Percentiles rank a stretch among this genome's conserved stretches.
Conservation (phyloP, 2,113 vertebrate species). For the Dipodomys stephensi region DNA sequence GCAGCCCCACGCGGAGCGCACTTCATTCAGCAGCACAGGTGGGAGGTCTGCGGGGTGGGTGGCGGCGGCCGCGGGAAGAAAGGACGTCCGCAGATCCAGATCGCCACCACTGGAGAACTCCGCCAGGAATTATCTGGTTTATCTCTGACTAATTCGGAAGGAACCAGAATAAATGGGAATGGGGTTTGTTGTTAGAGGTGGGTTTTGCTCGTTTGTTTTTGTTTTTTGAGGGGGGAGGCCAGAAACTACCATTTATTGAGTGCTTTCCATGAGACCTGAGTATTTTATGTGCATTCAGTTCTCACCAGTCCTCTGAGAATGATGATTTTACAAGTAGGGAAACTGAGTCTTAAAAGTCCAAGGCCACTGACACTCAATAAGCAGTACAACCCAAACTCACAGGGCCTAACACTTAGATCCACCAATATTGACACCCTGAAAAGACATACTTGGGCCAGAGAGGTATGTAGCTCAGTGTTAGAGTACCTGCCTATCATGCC, state of each 20-base stretch:
- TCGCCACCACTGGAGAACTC: background rate
- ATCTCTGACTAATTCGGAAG: slow-evolving; percentile 36
- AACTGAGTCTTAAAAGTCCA: slow-evolving; percentile 37
- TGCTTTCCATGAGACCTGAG: background rate
- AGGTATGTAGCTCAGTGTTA: background rate
- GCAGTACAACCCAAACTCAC: background rate
- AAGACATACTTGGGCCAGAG: background rate
- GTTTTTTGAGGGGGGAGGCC: background rate
- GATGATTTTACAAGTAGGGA: slow-evolving; percentile 48
- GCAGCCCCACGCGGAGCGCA: slow-evolving; percentile 32
- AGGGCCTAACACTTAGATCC: background rate
- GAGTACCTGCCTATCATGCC: background rate
- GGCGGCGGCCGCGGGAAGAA: slow-evolving; percentile 9
- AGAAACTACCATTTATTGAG: slow-evolving; percentile 33
- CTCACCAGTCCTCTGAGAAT: background rate
- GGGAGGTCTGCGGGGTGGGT: slow-evolving; percentile 42
- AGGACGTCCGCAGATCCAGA: slow-evolving; percentile 9
- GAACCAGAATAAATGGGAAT: slow-evolving; percentile 19
- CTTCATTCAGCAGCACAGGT: slow-evolving; percentile 57
- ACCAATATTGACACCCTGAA: background rate
- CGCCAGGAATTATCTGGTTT: slow-evolving; percentile 19
- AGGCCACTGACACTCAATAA: background rate
- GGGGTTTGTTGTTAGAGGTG: slow-evolving; percentile 7
- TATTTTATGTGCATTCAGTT: background rate
- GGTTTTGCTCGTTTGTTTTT: too few relatives aligned